A percentile compares a stretch with the other conserved stretches of the same genome.
These are phyloP conservation scores for Triplophysa siluroides DNA, from an alignment of 2,113 vertebrate genomes.

Conservation along the genomic window DNA sequence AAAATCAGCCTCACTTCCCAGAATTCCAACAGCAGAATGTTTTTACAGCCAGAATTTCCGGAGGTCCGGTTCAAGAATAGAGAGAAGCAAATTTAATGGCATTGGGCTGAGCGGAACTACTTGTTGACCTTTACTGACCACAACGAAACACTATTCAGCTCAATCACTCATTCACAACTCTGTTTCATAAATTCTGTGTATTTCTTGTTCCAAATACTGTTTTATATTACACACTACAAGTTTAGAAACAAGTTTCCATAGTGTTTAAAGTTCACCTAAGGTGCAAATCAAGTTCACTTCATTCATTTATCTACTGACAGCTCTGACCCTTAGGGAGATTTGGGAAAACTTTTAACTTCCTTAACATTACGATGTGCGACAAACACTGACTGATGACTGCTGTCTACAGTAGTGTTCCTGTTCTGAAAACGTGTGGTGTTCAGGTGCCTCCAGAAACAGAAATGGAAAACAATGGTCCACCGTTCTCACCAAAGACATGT, in stretches of 20 bases:
- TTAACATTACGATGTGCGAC: neutral
- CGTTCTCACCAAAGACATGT: neutral
- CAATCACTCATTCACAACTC: neutral
- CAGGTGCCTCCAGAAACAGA: too few species aligned
- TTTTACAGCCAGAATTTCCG: slow-evolving; percentile 25
- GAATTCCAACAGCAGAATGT: slow-evolving; percentile 29
- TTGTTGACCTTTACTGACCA: neutral
- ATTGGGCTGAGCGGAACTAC: neutral
- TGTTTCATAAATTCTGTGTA: neutral
- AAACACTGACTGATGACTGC: too few species aligned
- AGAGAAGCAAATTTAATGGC: slow-evolving; percentile 13
- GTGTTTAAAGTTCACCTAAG: slow-evolving; percentile 22
- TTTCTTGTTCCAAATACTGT: neutral
- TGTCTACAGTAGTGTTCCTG: neutral
- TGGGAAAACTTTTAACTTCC: slow-evolving; percentile 9
- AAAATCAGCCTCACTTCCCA: slow-evolving; percentile 28
- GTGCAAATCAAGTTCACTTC: neutral
- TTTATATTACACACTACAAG: neutral
- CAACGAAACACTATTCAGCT: neutral
- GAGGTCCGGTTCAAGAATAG: slow-evolving; percentile 9
- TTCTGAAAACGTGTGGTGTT: too few species aligned
- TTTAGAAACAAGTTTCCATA: slow-evolving; percentile 25
- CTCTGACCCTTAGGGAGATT: neutral
- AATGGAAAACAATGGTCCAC: neutral
- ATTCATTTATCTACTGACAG: neutral